Evolutionary conservation across 1,140 invertebrate genomes (phyloP).

Genomic region (Pachyrhynchus sulphureomaculatus): DNA sequence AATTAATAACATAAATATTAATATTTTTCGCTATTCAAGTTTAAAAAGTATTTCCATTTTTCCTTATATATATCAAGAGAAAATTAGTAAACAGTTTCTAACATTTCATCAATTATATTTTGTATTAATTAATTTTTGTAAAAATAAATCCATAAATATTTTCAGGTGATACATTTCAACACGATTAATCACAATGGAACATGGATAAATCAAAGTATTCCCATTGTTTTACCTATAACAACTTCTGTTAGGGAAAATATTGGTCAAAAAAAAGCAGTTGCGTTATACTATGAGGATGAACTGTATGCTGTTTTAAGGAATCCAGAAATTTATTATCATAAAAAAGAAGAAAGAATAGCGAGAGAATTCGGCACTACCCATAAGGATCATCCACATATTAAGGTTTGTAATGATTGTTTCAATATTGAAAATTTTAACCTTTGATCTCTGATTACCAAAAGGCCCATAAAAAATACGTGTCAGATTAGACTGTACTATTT

Average conservation of each 20-base stretch:
- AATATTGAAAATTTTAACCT: neutral
- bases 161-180: constrained; percentile 82
- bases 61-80: too few species aligned
- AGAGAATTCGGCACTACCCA: constrained; percentile 92
- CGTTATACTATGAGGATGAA: constrained; percentile 69
- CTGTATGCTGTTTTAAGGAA: constrained; percentile 82
- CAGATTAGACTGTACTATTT: too few species aligned
- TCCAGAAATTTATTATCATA: constrained; percentile 92
- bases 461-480: too few species aligned
- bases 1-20: too few species aligned
- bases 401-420: constrained; percentile 44
- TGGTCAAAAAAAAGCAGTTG: constrained; percentile 62
- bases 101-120: too few species aligned
- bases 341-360: constrained; percentile 91
- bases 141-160: too few species aligned
- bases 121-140: too few species aligned
- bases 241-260: constrained; percentile 76
- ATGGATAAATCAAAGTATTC: constrained; percentile 88
- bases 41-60: too few species aligned
- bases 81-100: too few species aligned
- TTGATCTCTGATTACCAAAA: neutral
- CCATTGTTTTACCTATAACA: constrained; percentile 87
- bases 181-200: constrained; percentile 70
- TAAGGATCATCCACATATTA: constrained; percentile 86
- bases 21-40: too few species aligned